Conservation (phyloP, 2,797 vertebrate species). For the Mico argentatus region DNA sequence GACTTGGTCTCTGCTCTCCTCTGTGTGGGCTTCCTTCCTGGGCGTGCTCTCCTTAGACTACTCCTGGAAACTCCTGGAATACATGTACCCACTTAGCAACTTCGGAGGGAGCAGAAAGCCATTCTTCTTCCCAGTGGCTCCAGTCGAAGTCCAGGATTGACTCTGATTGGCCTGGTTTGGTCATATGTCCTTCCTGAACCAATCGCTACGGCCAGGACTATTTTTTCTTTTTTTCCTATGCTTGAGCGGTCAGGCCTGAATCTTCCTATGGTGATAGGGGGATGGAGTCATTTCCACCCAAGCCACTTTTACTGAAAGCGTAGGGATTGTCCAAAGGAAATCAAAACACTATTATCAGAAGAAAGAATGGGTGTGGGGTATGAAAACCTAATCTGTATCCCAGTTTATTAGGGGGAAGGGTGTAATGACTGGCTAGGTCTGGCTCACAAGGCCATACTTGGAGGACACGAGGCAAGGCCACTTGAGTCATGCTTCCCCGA, state of each 20-base stretch:
- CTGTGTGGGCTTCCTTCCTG: not conserved
- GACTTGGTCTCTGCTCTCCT: not conserved
- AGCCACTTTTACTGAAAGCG: not conserved
- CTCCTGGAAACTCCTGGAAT: not conserved
- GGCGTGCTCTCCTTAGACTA: not conserved
- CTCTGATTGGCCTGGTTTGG: not conserved
- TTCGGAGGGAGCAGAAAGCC: not conserved
- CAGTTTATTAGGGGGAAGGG: not conserved
- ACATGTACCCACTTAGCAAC: not conserved
- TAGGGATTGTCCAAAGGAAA: not conserved
- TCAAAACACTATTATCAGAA: not conserved
- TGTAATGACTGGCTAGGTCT: not conserved
- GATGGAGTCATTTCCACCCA: not conserved
- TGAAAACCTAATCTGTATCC: not conserved
- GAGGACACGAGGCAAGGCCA: not conserved
- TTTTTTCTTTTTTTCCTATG: not conserved
- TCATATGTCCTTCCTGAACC: constrained; percentile 26
- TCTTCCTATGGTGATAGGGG: not conserved
- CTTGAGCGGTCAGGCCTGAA: not conserved
- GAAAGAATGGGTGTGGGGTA: not conserved
- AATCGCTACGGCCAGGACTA: not conserved
- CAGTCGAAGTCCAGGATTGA: not conserved
- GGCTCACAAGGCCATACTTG: not conserved
- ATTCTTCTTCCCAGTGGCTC: not conserved
- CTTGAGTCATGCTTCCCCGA: not conserved